Evolutionary conservation across 1,140 invertebrate species (phyloP), one percentile per base, ranked within the genome.

Genomic region (Orussus abietinus): DNA sequence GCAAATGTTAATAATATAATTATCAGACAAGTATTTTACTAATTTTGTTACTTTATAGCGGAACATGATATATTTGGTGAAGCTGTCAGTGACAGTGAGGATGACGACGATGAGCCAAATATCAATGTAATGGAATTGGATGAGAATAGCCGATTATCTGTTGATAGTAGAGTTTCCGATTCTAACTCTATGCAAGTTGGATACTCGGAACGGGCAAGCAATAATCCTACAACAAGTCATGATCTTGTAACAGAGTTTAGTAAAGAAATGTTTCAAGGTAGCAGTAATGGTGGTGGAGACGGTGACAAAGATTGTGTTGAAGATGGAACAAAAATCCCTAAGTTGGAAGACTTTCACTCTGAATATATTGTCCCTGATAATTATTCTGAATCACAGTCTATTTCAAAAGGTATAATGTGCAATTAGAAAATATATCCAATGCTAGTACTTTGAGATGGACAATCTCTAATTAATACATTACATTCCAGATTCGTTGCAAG

Each of bases 21-120:
- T 9, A 38, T 28, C 19, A 42, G 21, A 13, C 12, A 30, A 22
- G 4, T 28, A 43, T 14, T 15, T 7, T 11, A 48, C 21, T 9
- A 21, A 30, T 47, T 33, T 37, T n/a, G n/a, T 46, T 48, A 11
- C 26, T 54, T 71, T 63, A 59, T 64, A 71, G 81, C 80, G 42
- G 85, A 86, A 55, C 83, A 88, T 54, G 88, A 93, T 54, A 89
- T 93, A 62, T 95, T 94, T 75, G 91, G 92, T 29, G 89, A 87
- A 55, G 81, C 83, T 26, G 80, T 92, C 0, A 92, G 88, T 62
- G 88, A 90, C 55, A 90, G 87, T 29, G 81, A 82, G 51, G 71
- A 74, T 10, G 85, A 88, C 43, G 79, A 83, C 47, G 86, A 88
- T 59, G 82, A 84, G 47, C 78, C 80, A 4, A 80, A 80, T 57